Conservation (phyloP, 2,113 vertebrate genomes). For the Phaethornis superciliosus region DNA sequence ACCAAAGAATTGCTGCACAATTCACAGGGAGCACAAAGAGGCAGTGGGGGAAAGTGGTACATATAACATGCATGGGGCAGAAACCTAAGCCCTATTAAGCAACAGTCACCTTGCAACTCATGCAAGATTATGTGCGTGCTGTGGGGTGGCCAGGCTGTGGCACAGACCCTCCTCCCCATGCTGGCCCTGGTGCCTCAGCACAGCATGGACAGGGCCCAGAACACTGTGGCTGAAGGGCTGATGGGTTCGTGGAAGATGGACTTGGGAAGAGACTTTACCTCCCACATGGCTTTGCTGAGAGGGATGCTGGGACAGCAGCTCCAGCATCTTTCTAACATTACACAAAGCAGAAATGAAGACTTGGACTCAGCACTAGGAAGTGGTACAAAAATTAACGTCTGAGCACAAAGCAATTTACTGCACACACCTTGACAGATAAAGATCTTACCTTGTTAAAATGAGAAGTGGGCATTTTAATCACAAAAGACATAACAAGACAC, state of each 20-base stretch:
- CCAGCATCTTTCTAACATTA: background rate
- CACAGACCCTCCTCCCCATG: background rate
- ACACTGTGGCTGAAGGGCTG: background rate
- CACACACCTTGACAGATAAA: background rate
- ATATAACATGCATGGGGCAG: fast-evolving
- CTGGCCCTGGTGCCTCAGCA: background rate
- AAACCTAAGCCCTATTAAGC: background rate
- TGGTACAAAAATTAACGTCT: background rate
- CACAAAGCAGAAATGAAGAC: background rate
- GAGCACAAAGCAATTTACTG: background rate
- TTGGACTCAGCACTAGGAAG: background rate
- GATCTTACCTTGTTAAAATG: background rate
- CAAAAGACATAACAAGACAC: background rate
- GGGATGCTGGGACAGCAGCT: background rate
- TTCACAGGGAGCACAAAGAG: background rate
- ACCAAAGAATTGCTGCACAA: background rate
- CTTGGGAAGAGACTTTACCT: background rate
- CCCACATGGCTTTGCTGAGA: background rate
- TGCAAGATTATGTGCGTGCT: fast-evolving
- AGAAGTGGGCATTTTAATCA: background rate
- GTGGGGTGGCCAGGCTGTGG: background rate
- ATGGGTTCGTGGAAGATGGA: background rate
- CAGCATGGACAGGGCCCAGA: background rate
- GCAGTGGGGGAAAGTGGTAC: background rate
- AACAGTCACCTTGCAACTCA: fast-evolving